These are phyloP conservation scores for Antechinus flavipes DNA, from an alignment of 2,113 vertebrate genomes.

Conservation along the genomic window DNA sequence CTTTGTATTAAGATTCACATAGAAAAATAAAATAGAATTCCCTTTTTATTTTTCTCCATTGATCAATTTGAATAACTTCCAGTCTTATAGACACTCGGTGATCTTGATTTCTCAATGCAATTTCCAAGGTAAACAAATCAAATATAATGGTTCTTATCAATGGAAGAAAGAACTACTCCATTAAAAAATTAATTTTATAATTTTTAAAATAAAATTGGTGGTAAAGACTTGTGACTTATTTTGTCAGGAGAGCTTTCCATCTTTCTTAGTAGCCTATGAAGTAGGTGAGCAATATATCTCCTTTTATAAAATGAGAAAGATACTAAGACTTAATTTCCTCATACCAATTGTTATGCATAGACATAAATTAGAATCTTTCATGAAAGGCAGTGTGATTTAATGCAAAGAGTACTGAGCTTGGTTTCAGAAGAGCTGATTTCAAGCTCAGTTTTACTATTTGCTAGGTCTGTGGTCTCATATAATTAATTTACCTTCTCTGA, in stretches of 20 bases:
- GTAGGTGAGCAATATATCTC: neutral
- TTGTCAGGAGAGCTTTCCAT: neutral
- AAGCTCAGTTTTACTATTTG: neutral
- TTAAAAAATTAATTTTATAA: neutral
- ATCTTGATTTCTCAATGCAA: neutral
- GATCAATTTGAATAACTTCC: neutral
- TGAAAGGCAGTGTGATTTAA: neutral
- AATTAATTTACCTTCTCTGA: neutral
- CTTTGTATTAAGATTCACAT: conserved; percentile 24
- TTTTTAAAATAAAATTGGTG: neutral
- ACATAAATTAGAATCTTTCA: neutral
- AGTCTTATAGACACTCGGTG: neutral
- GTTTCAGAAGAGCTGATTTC: neutral
- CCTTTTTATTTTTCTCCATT: conserved; percentile 10
- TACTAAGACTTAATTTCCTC: conserved; percentile 29
- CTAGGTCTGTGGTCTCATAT: neutral
- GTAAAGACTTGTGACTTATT: neutral
- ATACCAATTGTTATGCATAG: conserved; percentile 16
- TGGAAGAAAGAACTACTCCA: neutral
- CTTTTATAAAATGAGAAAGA: conserved; percentile 37
- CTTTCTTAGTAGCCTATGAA: neutral
- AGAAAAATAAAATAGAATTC: conserved; percentile 7
- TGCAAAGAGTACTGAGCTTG: neutral
- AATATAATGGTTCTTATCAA: conserved; percentile 11
- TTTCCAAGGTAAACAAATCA: conserved; percentile 8